phyloP scores from a whole-genome alignment of 2,113 vertebrate species.

The Cathartes aura region DNA sequence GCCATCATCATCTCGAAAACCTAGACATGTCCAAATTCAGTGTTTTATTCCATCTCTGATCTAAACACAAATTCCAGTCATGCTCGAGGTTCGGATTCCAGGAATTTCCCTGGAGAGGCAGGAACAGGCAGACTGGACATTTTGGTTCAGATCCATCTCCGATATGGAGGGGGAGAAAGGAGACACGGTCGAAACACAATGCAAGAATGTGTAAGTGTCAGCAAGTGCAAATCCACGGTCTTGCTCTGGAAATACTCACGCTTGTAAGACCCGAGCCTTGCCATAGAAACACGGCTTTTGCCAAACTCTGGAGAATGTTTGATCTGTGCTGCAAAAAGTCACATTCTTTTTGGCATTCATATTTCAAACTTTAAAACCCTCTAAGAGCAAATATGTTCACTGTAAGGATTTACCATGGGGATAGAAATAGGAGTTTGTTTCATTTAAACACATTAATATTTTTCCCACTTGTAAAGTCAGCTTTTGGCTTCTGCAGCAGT shows the following conservation, averaged over 20 bases:
- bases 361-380: slow-evolving; percentile 61
- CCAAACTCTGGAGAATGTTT: slow-evolving; percentile 62
- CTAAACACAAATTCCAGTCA: slow-evolving; percentile 41
- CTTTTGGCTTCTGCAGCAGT: slow-evolving; percentile 60
- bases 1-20: neutral
- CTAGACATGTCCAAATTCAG: neutral
- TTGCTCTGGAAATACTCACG: slow-evolving; percentile 59
- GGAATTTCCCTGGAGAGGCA: slow-evolving; percentile 10
- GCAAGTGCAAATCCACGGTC: slow-evolving; percentile 39
- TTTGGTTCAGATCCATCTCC: slow-evolving; percentile 40
- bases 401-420: slow-evolving; percentile 41
- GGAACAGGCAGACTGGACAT: slow-evolving; percentile 24
- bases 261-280: neutral
- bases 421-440: slow-evolving; percentile 62
- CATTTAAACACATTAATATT: slow-evolving; percentile 65
- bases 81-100: slow-evolving; percentile 11
- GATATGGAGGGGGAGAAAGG: neutral
- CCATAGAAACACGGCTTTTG: neutral
- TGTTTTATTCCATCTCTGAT: neutral
- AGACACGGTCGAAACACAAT: slow-evolving; percentile 40
- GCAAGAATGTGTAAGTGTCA: slow-evolving; percentile 66
- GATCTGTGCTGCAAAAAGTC: slow-evolving; percentile 50
- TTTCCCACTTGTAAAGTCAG: slow-evolving; percentile 67
- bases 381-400: slow-evolving; percentile 39
- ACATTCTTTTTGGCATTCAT: slow-evolving; percentile 65